These are phyloP conservation scores for Esox niger DNA, from an alignment of 2,113 vertebrate genomes.

Conservation along the genomic window DNA sequence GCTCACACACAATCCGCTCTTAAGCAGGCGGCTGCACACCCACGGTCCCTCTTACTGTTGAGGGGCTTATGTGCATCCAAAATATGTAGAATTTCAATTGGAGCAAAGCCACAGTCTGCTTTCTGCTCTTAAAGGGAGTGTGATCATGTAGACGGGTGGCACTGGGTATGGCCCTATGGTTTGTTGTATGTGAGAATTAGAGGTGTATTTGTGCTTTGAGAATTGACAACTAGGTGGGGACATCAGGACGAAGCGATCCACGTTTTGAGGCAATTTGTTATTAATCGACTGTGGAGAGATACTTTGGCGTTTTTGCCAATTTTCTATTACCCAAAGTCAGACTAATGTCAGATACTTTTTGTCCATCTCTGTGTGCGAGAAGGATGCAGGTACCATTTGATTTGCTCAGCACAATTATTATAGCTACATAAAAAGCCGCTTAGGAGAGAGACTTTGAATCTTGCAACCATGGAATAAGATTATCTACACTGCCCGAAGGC, in stretches of 20 bases:
- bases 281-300: background rate
- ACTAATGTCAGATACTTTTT: no score
- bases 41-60: background rate
- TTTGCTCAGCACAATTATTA: no score
- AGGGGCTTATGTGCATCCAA: background rate
- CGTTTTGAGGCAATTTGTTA: background rate
- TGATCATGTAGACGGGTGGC: slow-evolving; percentile 16
- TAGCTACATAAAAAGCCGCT: no score
- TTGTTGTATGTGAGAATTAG: background rate
- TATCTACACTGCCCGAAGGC: no score
- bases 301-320: no score
- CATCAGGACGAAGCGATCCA: background rate
- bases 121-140: slow-evolving; percentile 10
- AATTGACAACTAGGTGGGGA: background rate
- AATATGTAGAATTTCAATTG: background rate
- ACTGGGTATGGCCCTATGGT: background rate
- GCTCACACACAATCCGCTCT: background rate
- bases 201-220: background rate
- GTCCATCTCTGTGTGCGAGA: no score
- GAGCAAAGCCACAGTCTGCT: background rate
- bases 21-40: background rate
- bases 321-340: no score
- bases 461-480: no score
- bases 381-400: no score
- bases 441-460: no score